Percentiles rank a stretch among this genome's conserved stretches.
Evolutionary conservation across 2,888 invertebrate genomes (phyloP).

Genomic region (Drosophila merina): DNA sequence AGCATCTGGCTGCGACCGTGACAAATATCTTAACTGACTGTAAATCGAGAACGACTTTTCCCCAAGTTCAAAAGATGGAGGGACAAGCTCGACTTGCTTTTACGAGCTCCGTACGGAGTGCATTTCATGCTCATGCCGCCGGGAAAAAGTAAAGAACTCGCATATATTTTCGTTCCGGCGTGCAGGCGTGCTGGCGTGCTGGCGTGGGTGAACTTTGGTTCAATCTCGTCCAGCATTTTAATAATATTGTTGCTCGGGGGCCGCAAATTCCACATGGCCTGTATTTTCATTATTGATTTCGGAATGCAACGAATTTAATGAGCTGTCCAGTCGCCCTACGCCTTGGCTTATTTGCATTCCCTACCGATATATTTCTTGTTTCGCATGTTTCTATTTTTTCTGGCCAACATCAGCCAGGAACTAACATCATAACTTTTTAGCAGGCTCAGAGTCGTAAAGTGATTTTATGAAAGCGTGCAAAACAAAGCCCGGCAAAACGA

Average conservation of each 20-base stretch:
- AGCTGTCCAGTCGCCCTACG: constrained; percentile 18
- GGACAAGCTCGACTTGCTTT: constrained; percentile 44
- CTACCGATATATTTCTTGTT: background rate
- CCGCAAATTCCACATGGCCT: constrained; percentile 10
- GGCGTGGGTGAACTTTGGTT: background rate
- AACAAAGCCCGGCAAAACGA: constrained; percentile 29
- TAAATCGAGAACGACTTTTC: constrained; percentile 25
- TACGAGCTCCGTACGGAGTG: constrained; percentile 36
- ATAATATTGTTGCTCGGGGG: constrained; percentile 21
- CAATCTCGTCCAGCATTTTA: constrained; percentile 40
- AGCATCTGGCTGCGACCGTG: constrained; percentile 6
- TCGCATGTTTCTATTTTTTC: background rate
- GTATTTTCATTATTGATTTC: constrained; percentile 31
- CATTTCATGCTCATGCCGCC: constrained; percentile 43
- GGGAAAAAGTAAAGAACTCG: constrained; percentile 1
- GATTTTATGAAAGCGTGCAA: constrained; percentile 35
- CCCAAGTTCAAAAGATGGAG: background rate
- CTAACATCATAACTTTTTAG: constrained; percentile 52
- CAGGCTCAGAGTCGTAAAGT: constrained; percentile 54
- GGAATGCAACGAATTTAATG: constrained; percentile 15
- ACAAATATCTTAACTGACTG: constrained; percentile 29
- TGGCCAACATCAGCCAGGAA: constrained; percentile 5
- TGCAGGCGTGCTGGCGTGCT: background rate
- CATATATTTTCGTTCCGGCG: constrained; percentile 3
- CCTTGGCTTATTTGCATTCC: constrained; percentile 36